Evolutionary conservation across 2,797 vertebrate genomes (phyloP).

Genomic region (Neoniphon sammara): DNA sequence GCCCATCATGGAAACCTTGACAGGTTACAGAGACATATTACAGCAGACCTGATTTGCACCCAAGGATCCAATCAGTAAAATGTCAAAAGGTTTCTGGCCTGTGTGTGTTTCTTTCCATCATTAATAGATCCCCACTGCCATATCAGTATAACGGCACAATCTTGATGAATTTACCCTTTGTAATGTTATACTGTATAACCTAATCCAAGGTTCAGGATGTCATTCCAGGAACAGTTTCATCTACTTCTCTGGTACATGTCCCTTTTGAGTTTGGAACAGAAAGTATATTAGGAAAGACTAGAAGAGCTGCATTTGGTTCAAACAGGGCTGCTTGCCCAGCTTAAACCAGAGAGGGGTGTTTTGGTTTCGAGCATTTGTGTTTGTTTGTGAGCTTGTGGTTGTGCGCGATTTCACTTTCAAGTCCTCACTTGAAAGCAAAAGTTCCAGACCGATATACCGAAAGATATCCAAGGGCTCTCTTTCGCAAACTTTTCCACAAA

Average conservation of each 20-base stretch:
- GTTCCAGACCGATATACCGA: not conserved
- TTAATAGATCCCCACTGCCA: not conserved
- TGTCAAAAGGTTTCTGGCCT: no score
- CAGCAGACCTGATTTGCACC: not conserved
- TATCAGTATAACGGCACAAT: not conserved
- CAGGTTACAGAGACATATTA: not conserved
- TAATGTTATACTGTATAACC: not conserved
- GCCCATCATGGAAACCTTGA: conserved; percentile 4
- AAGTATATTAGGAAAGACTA: not conserved
- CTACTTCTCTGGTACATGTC: not conserved
- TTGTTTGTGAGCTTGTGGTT: not conserved
- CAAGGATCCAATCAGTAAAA: not conserved
- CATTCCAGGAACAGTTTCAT: not conserved
- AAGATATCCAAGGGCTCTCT: not conserved
- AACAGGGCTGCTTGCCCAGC: not conserved
- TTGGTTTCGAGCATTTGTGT: not conserved
- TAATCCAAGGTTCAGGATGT: not conserved
- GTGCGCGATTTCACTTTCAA: not conserved
- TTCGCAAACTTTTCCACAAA: not conserved
- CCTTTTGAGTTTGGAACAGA: not conserved
- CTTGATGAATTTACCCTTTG: not conserved
- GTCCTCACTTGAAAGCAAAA: not conserved
- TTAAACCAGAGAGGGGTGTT: not conserved
- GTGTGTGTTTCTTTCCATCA: not conserved
- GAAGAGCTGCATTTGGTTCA: not conserved